phyloP scores from a whole-genome alignment of 2,113 vertebrate species.

The Cyprinus carpio region DNA sequence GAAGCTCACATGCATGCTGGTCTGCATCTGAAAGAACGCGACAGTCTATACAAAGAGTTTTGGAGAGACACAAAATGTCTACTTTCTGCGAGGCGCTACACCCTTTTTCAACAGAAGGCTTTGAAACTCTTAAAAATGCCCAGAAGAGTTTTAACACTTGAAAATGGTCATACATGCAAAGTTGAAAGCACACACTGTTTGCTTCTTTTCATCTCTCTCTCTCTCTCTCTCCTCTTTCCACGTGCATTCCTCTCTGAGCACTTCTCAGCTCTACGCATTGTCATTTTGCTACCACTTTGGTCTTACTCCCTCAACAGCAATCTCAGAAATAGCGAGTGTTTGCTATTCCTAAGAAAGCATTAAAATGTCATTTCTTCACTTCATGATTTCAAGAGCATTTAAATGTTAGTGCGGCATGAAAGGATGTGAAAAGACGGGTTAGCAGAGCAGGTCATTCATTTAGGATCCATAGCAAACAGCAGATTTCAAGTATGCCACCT shows the following conservation, averaged over 20 bases:
- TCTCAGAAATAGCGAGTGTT: background rate
- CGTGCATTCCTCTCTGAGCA: background rate
- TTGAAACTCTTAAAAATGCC: too few relatives aligned
- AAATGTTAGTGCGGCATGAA: background rate
- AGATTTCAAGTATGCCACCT: slow-evolving; percentile 17
- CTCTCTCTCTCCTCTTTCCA: slow-evolving; percentile 51
- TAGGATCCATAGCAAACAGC: background rate
- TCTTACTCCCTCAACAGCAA: background rate
- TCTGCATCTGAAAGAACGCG: too few relatives aligned
- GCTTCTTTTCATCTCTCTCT: slow-evolving; percentile 71
- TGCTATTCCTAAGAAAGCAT: background rate
- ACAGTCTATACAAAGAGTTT: too few relatives aligned
- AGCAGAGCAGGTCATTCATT: slow-evolving; percentile 25
- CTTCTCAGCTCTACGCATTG: background rate
- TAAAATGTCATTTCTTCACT: slow-evolving; percentile 1
- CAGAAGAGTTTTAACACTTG: too few relatives aligned
- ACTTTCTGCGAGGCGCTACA: too few relatives aligned
- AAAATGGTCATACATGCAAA: too few relatives aligned
- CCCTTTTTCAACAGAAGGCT: too few relatives aligned
- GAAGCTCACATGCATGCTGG: too few relatives aligned
- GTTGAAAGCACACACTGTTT: too few relatives aligned
- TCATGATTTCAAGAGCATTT: background rate
- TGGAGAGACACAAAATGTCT: too few relatives aligned
- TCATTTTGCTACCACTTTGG: background rate
- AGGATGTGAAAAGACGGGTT: slow-evolving; percentile 17